phyloP scores from a whole-genome alignment of 2,888 invertebrate species.

The Acanthosepion pharaonis region DNA sequence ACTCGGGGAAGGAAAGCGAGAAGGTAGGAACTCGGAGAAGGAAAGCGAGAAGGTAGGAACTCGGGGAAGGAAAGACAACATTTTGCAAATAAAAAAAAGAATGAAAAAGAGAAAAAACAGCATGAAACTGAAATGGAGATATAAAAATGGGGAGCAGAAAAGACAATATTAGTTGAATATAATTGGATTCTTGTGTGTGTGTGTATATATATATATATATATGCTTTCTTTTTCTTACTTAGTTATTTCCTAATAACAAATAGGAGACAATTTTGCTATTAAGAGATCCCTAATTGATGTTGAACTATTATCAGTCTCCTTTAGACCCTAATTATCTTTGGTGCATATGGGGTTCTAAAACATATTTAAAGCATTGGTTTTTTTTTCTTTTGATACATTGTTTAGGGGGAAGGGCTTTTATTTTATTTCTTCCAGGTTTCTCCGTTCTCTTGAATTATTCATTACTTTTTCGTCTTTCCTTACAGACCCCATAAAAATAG shows the following conservation, averaged over 20 bases:
- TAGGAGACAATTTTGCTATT: neutral
- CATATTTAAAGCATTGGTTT: neutral
- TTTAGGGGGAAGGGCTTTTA: no score
- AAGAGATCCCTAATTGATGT: neutral
- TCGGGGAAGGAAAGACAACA: neutral
- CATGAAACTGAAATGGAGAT: neutral
- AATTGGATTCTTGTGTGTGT: neutral
- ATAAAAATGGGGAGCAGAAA: no score
- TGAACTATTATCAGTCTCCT: neutral
- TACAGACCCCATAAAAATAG: neutral
- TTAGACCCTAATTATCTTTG: neutral
- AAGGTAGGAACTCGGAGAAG: neutral
- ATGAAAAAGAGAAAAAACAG: neutral
- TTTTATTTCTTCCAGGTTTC: neutral
- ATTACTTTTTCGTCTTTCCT: neutral
- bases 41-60: neutral
- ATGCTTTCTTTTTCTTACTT: neutral
- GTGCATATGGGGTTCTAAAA: neutral
- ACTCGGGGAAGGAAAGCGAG: accelerated
- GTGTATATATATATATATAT: neutral
- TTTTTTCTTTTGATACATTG: neutral
- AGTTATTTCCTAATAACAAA: neutral
- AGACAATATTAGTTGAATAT: no score
- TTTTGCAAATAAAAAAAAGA: neutral
- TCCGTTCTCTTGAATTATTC: neutral